Conservation (phyloP, 2,797 vertebrate species). For the Argya squamiceps region DNA sequence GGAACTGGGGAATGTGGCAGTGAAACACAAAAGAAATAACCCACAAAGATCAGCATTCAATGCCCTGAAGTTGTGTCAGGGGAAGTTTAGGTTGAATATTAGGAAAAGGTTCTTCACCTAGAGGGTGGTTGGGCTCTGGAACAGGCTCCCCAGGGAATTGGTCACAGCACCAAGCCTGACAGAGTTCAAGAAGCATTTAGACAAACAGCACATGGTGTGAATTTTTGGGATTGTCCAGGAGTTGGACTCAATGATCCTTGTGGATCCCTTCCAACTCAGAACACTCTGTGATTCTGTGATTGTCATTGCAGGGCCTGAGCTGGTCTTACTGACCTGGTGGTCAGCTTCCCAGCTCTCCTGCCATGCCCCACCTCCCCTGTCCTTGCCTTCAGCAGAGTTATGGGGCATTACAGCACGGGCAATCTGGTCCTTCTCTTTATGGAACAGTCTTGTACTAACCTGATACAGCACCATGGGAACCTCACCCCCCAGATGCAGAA, state of each 20-base stretch:
- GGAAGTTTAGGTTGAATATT: background rate
- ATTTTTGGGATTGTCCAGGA: background rate
- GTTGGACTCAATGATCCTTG: background rate
- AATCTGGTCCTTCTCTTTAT: background rate
- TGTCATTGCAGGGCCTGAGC: background rate
- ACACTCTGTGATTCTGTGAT: background rate
- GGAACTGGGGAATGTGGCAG: background rate
- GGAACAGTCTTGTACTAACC: background rate
- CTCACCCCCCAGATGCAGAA: background rate
- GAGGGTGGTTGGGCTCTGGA: background rate
- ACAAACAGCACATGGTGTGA: background rate
- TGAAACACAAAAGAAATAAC: background rate
- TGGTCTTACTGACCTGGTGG: background rate
- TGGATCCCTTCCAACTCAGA: background rate
- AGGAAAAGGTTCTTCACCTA: background rate
- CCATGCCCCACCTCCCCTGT: background rate
- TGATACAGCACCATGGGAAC: background rate
- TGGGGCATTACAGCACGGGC: accelerated
- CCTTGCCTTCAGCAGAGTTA: background rate
- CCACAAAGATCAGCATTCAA: background rate
- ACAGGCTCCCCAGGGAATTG: background rate
- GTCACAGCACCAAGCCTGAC: background rate
- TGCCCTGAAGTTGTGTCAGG: background rate
- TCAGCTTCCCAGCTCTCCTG: background rate
- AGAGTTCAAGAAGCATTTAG: background rate